Percentiles rank a stretch among this genome's conserved stretches.
Evolutionary conservation across 92 coral and sea anemone genomes (phyloP).

Genomic region (Virgularia gustaviana): DNA sequence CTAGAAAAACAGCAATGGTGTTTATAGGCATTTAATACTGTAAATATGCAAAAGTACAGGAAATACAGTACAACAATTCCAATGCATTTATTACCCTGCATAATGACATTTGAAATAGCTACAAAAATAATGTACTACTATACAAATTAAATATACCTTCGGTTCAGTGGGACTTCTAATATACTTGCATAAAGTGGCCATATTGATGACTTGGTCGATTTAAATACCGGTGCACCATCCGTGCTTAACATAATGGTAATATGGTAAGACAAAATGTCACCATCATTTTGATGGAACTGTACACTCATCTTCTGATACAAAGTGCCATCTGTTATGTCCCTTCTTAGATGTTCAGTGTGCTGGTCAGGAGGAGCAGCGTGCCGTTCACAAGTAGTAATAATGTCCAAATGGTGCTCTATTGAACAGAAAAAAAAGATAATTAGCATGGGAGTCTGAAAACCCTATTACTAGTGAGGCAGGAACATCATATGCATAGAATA

Average conservation of each 20-base stretch:
- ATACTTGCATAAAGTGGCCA: slow-evolving; percentile 58
- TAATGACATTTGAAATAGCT: too few species aligned
- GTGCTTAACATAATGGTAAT: slow-evolving; percentile 52
- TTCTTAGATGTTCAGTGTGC: too few species aligned
- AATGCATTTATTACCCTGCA: not conserved
- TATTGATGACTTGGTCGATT: slow-evolving; percentile 50
- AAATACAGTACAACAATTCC: not conserved
- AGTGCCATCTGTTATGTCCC: too few species aligned
- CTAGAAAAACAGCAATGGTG: slow-evolving; percentile 12
- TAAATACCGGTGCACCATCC: slow-evolving; percentile 66
- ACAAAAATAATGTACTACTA: too few species aligned
- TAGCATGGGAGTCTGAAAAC: too few species aligned
- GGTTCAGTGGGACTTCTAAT: slow-evolving; percentile 42
- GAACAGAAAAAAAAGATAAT: too few species aligned
- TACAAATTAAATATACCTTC: slow-evolving; percentile 24
- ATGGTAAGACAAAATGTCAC: slow-evolving; percentile 1
- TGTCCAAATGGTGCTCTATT: too few species aligned
- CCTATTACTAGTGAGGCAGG: too few species aligned
- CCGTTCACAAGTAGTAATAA: too few species aligned
- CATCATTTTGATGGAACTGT: too few species aligned
- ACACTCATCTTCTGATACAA: not conserved
- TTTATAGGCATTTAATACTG: not conserved
- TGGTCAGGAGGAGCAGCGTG: too few species aligned
- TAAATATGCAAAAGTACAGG: not conserved
- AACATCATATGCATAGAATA: too few species aligned